Evolutionary conservation across 92 coral and sea anemone genomes (phyloP), one percentile per base, ranked within the genome.

Genomic region (Palythoa caribaeorum): DNA sequence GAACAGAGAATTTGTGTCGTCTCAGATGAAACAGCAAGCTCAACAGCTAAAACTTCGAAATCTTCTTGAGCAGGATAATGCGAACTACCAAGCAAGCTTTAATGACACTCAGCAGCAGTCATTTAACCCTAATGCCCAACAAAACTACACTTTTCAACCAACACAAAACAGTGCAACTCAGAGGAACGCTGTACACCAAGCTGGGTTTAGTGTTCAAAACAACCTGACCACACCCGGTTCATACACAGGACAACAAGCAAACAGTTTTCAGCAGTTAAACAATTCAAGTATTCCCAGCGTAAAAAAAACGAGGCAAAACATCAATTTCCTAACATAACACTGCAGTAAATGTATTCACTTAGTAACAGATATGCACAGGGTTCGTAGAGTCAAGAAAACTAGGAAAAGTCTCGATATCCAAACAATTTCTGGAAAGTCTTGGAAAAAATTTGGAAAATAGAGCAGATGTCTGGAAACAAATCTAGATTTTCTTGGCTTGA

Each of bases 81-180:
- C 35, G 51, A 37, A 20, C 21, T 79, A 28, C 13, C 71, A 57
- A 44, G 38, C 44, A 47, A 63, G 48, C 39, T 80, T 80, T 11
- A 81, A 65, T 60, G 71, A 36, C 7, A 38, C 54, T 2, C 84
- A 79, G 53, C 86, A 81, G 62, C 86, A 68, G 3, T 14, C 57
- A 4, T 81, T 65, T 48, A 63, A 21, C 5, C 36, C 86, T n/a
- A 81, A 48, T 21, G 59, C 8, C 20, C 86, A 81, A 81, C 76
- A 81, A 48, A 81, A 20, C 74, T 81, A 81, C 44, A 66, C 76
- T 36, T 21, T 44, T 14, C 86, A 19, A 20, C 47, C 76, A 28
- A 66, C 86, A 81, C 86, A 81, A 28, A 81, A 81, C 86, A 81
- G 12, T 81, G 6, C 12, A 12, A 76, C 65, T 48, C 86, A 65